Evolutionary conservation across 2,888 invertebrate genomes (phyloP), one percentile per base, ranked within the genome.

Genomic region (Agonopterix alstromeriana): DNA sequence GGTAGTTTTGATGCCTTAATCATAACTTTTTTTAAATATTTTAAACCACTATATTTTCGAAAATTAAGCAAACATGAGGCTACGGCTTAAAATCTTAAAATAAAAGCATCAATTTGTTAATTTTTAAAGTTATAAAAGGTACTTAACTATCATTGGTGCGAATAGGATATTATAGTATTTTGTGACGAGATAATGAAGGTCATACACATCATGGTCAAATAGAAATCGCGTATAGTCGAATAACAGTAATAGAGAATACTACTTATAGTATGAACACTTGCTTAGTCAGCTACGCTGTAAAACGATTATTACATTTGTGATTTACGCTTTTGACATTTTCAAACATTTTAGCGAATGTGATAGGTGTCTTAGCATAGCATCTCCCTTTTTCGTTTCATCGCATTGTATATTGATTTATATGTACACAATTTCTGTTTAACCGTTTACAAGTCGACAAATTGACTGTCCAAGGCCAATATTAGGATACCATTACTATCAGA

Each of bases 111-210:
- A 27, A 38, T 38, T 38, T n/a, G 10, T 38, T 5, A 38, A n/a
- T 43, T 27, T 43, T 8, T 35, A 10, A 43, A 51, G 35, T 38
- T 53, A 41, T 38, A 46, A 49, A 49, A 45, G 41, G 46, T 46
- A 47, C 47, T 53, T 48, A 51, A 43, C 43, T 47, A 45, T 42
- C 10, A 48, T 48, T 54, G 53, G 60, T 61, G 61, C 60, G 56
- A 49, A 38, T 52, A 57, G 54, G 50, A 52, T 54, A 50, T 43
- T 42, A 12, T 48, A 49, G 38, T 8, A 49, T n/a, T 38, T 53
- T 50, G 50, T 47, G 45, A 44, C 40, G 35, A 35, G 47, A 42
- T 9, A 35, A 35, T 35, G 27, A 35, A 43, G 9, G 3, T 9
- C 38, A 38, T n/a, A 38, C 7, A 38, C 38, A 12, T n/a, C 11